These are phyloP conservation scores for Mnemiopsis leidyi DNA, from an alignment of 37 sponge, comb jelly and placozoan species.

Conservation along the genomic window DNA sequence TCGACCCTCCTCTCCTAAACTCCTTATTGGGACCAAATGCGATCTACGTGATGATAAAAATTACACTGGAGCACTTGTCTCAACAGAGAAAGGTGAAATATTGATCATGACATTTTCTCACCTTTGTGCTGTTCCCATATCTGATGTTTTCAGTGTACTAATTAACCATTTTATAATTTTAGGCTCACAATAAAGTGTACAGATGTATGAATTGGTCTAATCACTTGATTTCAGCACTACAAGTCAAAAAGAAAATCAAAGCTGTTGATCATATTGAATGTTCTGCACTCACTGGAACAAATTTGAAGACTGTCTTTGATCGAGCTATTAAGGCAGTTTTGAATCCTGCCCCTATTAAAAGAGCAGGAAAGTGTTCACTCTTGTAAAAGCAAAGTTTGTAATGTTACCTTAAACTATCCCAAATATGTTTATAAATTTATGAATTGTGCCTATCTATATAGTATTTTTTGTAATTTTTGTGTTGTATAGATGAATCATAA, in stretches of 20 bases:
- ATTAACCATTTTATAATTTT: background rate
- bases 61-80: background rate
- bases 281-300: background rate
- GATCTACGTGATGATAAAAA: background rate
- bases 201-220: background rate
- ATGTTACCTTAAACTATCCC: too few species aligned
- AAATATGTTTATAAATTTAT: too few species aligned
- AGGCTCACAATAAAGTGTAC: background rate
- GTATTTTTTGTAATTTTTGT: too few species aligned
- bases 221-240: too few species aligned
- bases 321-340: background rate
- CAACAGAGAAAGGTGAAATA: background rate
- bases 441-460: too few species aligned
- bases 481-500: too few species aligned
- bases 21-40: background rate
- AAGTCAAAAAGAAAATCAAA: background rate
- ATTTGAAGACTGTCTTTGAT: background rate
- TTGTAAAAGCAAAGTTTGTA: too few species aligned
- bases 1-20: background rate
- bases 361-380: too few species aligned
- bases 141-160: background rate
- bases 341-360: too few species aligned
- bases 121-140: background rate
- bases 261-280: slow-evolving; percentile 4
- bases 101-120: background rate